Percentiles rank a stretch among this genome's conserved stretches.
These are phyloP conservation scores for Anas platyrhynchos DNA, from an alignment of 2,113 vertebrate species.

Conservation along the genomic window DNA sequence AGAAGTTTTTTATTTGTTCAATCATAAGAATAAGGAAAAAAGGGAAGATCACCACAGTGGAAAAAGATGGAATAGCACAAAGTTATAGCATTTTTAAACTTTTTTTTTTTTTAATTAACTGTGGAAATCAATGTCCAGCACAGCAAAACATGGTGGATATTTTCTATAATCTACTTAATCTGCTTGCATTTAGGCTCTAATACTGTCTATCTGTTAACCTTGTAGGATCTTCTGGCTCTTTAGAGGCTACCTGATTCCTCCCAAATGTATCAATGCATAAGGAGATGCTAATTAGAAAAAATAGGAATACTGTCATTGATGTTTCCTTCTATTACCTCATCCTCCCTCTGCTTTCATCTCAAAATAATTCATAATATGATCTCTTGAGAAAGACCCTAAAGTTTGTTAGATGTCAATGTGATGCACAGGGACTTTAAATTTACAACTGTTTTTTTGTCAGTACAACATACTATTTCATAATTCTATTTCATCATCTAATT, in stretches of 20 bases:
- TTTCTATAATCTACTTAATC: not conserved
- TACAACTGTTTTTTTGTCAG: not conserved
- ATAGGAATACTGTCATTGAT: not conserved
- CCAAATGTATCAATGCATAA: not conserved
- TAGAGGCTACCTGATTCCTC: not conserved
- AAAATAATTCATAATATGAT: not conserved
- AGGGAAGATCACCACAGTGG: not conserved
- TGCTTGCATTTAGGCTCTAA: not conserved
- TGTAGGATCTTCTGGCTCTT: not conserved
- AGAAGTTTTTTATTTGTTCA: not conserved
- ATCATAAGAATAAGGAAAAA: not conserved
- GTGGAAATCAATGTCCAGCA: not conserved
- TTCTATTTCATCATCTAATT: not conserved
- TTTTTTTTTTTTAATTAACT: not conserved
- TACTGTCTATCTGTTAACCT: not conserved
- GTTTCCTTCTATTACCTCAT: not conserved
- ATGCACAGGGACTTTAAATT: not conserved
- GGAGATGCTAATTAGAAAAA: not conserved
- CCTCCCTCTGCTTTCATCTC: not conserved
- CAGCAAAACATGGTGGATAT: not conserved
- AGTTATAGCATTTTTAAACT: not conserved
- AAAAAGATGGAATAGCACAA: not conserved
- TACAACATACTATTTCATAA: not conserved
- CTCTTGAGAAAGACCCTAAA: not conserved
- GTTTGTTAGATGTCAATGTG: not conserved